These are phyloP conservation scores for Mycalesis mineus DNA, from an alignment of 2,888 invertebrate genomes.

Conservation along the genomic window DNA sequence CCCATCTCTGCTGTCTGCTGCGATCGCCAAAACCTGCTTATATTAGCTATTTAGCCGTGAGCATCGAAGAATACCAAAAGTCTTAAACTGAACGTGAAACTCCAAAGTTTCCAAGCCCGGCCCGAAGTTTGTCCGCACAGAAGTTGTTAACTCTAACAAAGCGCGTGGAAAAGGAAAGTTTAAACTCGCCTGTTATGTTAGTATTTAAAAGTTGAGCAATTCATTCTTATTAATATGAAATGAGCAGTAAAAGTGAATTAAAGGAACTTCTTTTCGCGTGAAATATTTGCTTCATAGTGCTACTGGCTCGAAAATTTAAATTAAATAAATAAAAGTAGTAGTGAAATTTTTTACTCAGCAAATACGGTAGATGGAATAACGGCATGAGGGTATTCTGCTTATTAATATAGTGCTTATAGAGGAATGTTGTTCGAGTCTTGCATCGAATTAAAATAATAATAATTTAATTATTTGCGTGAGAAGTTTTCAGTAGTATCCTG, in stretches of 20 bases:
- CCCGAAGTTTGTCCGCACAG: slow-evolving; percentile 11
- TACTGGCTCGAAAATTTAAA: no score
- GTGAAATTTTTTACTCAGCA: no score
- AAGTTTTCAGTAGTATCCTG: no score
- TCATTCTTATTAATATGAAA: background rate
- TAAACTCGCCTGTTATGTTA: background rate
- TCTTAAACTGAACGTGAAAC: slow-evolving; percentile 15
- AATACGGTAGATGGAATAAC: no score
- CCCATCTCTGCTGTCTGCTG: no score
- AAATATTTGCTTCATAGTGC: no score
- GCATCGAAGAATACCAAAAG: background rate
- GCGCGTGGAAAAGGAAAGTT: slow-evolving; percentile 8
- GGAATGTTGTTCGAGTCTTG: no score
- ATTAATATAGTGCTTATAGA: no score
- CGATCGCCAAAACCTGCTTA: background rate
- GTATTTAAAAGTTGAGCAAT: background rate
- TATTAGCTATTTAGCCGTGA: background rate
- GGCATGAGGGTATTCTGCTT: no score
- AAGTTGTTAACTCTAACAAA: slow-evolving; percentile 13
- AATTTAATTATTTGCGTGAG: no score
- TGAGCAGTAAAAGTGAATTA: background rate
- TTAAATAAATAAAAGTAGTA: no score
- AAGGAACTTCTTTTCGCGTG: background rate
- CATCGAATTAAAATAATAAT: no score
- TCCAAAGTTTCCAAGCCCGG: slow-evolving; percentile 12